Base-by-base conservation (phyloP, 2,797 vertebrate species). In the Fringilla coelebs region DNA sequence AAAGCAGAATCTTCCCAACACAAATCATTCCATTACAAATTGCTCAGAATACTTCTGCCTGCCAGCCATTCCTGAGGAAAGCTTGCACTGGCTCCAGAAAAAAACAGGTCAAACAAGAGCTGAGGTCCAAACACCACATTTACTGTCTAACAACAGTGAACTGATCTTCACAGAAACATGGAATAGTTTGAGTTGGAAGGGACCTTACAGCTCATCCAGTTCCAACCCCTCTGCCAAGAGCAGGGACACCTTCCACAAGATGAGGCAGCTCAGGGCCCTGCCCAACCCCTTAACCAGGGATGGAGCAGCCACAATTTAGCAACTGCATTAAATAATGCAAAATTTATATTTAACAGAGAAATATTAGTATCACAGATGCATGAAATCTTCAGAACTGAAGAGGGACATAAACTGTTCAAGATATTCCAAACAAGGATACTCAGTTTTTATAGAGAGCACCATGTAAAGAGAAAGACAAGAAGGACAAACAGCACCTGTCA, bases 401-500 rank as follows among this genome's bases (percentile, higher is more conserved):
- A 57, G 43, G 2, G 29, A 60, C 26, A 22, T 13, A 34, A 77
- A 76, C 16, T 21, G 34, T 40, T 45, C 12, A 13, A 62, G 58
- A 25, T 18, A 45, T 3, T 84, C 51, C 61, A 72, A 90, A 79
- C 28, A 40, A 80, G 31, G 15, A 43, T 1, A 14, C 3, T 45
- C 25, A 24, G 26, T 20, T 75, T 89, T 87, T 46, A 10, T 13
- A 54, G 79, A 65, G 55, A 74, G 55, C 11, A 57, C 3, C 32
- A 38, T 0, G 1, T 24, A 41, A 54, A 73, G 46, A 66, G 70
- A 43, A 57, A 72, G 28, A 52, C 41, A 38, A 52, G 34, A 21
- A 79, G 86, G 73, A 85, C 73, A 88, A 73, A 55, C 38, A 90
- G 87, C 95, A 99, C 99, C 99, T 98, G 88, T 99, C 98, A 46